These are phyloP conservation scores for Tetramorium alpestre DNA, from an alignment of 1,140 invertebrate species.

Conservation along the genomic window DNA sequence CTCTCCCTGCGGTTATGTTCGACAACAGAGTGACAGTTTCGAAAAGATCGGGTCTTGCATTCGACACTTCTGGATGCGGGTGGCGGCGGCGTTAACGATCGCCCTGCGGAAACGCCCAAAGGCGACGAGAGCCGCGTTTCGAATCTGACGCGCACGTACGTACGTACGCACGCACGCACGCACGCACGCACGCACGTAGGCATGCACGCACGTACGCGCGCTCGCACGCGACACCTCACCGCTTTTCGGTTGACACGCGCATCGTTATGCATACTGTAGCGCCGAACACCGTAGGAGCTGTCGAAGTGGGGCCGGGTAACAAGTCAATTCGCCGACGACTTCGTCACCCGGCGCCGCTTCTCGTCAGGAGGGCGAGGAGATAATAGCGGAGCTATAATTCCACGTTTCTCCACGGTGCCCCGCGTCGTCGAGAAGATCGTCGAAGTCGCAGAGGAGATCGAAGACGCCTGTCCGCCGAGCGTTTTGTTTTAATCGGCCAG, in stretches of 20 bases:
- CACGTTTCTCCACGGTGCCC: not conserved
- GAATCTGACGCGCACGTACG: slow-evolving; percentile 38
- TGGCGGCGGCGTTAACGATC: slow-evolving; percentile 80
- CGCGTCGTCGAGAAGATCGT: not conserved
- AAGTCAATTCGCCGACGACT: slow-evolving; percentile 44
- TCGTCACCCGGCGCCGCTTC: not conserved
- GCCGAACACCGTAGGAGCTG: not conserved
- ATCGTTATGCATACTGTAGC: slow-evolving; percentile 31
- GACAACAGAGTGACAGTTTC: not conserved
- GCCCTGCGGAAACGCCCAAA: slow-evolving; percentile 81
- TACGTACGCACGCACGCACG: not conserved
- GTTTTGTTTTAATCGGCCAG: not conserved
- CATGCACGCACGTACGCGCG: not conserved
- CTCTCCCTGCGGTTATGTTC: not conserved
- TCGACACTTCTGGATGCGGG: slow-evolving; percentile 44
- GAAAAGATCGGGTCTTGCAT: slow-evolving; percentile 47
- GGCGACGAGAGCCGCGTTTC: slow-evolving; percentile 46
- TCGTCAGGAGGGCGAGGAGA: slow-evolving; percentile 1
- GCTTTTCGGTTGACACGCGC: slow-evolving; percentile 30
- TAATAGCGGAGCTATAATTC: not conserved
- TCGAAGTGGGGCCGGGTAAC: slow-evolving; percentile 12
- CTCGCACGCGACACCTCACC: slow-evolving; percentile 8
- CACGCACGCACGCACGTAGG: slow-evolving; percentile 11
- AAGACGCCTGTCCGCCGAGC: not conserved
- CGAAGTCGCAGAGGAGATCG: not conserved